Evolutionary conservation across 1,140 invertebrate species (phyloP).

Genomic region (Drosophila lacteicornis): DNA sequence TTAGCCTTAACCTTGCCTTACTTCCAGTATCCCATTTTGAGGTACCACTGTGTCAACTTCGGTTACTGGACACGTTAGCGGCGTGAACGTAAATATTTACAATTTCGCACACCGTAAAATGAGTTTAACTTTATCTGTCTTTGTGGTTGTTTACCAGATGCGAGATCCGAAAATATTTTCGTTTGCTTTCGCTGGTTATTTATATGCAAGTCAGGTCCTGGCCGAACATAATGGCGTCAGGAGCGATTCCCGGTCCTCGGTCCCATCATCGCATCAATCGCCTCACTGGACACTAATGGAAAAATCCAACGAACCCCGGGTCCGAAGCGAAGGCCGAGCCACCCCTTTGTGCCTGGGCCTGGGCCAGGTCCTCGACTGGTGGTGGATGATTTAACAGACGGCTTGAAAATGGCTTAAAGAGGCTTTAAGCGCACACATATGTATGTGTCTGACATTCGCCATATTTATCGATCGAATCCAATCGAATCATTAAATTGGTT

Average conservation of each 20-base stretch:
- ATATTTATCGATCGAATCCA: constrained; percentile 49
- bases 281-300: constrained; percentile 80
- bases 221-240: constrained; percentile 66
- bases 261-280: constrained; percentile 65
- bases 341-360: constrained; percentile 9
- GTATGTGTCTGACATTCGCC: constrained; percentile 23
- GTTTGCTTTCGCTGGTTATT: constrained; percentile 74
- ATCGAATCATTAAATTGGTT: constrained; percentile 52
- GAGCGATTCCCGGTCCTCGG: constrained; percentile 40
- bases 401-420: constrained; percentile 57
- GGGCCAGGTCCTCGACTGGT: constrained; percentile 7
- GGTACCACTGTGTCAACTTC: constrained; percentile 3
- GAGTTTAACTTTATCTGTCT: constrained; percentile 80
- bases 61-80: constrained; percentile 36
- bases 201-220: constrained; percentile 81
- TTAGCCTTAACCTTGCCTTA: no score
- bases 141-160: constrained; percentile 79
- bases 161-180: constrained; percentile 58
- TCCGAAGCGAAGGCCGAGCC: constrained; percentile 9
- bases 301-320: constrained; percentile 50
- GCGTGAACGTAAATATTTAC: constrained; percentile 74
- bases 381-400: constrained; percentile 58
- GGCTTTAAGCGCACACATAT: constrained; percentile 54
- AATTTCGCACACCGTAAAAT: constrained; percentile 81
- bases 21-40: no score